Evolutionary conservation across 2,888 invertebrate genomes (phyloP), one percentile per base, ranked within the genome.

Genomic region (Rhagium mordax): DNA sequence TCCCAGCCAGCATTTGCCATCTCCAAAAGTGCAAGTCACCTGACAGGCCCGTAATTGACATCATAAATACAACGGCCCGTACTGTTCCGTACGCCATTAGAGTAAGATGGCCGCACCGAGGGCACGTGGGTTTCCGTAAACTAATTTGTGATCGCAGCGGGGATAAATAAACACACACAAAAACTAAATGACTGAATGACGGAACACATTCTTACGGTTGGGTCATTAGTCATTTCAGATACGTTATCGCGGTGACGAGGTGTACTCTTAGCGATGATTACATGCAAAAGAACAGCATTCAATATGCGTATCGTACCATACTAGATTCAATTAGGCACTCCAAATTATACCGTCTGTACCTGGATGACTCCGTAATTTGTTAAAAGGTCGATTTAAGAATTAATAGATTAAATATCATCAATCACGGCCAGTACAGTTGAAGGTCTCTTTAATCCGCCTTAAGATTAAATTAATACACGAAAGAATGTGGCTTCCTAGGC

Each of bases 111-210:
- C 72, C 74, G 68, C 72, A 57, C 69, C 75, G 72, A 61, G 75
- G 84, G 85, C 84, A 84, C 85, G 85, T 85, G 85, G 89, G 88
- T 88, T 87, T 87, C 88, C 89, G 89, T 89, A 88, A 90, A 89
- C 89, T 89, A 90, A 91, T 91, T 91, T 90, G 90, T 90, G 90
- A 89, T 89, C 91, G 86, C 91, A 90, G 91, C 90, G 85, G 90
- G 91, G 86, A 87, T 89, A 89, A 89, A 89, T 89, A 90, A 90
- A 90, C 90, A 90, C 86, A 88, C 88, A 84, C 88, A 84, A 85
- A 77, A 79, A 80, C 70, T 89, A 89, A 90, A 90, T 89, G 89
- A 89, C 88, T 87, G 89, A 89, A 90, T 91, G 90, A 90, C 90
- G 89, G 89, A 87, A 89, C 90, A 89, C 90, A 90, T 90, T 90